Evolutionary conservation across 2,888 invertebrate species (phyloP).

Genomic region (Eilema sororculum): DNA sequence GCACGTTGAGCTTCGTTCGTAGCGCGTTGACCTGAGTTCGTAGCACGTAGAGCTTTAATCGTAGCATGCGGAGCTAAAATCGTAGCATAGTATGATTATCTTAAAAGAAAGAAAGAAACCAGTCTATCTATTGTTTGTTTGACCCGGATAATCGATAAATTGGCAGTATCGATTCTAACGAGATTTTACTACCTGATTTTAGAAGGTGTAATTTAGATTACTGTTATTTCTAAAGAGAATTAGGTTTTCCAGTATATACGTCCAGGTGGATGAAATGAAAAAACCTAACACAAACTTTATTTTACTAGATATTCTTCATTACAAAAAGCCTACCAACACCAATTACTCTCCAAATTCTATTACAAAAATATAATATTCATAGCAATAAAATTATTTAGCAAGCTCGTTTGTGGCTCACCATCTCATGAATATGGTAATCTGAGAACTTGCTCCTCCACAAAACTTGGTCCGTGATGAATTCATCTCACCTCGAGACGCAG

Average conservation of each 20-base stretch:
- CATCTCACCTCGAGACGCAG: background rate
- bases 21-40: background rate
- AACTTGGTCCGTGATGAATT: background rate
- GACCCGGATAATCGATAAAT: no score
- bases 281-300: no score
- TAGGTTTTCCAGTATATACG: no score
- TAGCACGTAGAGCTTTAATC: background rate
- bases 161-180: no score
- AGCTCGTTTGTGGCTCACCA: background rate
- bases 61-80: conserved; percentile 30
- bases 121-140: no score
- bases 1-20: no score
- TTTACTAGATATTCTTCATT: no score
- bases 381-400: background rate
- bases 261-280: no score
- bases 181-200: no score
- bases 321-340: background rate
- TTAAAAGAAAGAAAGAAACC: no score
- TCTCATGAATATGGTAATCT: background rate
- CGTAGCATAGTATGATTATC: conserved; percentile 26
- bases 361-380: conserved; percentile 1
- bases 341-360: background rate
- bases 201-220: no score
- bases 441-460: conserved; percentile 1
- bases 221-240: no score